Conservation (phyloP, 2,113 vertebrate species). For the Leucoraja erinaceus region DNA sequence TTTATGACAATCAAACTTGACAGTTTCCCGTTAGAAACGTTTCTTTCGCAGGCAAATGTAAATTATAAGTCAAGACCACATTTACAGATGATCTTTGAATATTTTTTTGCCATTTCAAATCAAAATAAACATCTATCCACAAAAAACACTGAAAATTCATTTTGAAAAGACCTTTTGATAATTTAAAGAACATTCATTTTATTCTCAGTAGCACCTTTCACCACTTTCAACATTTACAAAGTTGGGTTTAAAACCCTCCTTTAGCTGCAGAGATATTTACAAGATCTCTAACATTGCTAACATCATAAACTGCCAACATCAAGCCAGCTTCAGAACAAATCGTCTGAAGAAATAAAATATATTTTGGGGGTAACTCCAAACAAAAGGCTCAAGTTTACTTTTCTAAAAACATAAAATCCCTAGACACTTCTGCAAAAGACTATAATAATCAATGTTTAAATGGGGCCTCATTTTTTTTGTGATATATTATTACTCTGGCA, state of each 20-base stretch:
- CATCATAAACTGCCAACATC: background rate
- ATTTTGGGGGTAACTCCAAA: background rate
- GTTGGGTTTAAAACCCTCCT: background rate
- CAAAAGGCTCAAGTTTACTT: background rate
- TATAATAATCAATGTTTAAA: background rate
- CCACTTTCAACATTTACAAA: background rate
- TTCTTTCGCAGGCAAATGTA: background rate
- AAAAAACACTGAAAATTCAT: background rate
- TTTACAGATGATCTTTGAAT: background rate
- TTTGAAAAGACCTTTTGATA: background rate
- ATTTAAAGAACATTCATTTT: background rate
- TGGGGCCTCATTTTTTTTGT: background rate
- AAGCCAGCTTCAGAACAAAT: background rate
- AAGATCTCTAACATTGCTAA: background rate
- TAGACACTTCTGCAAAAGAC: background rate
- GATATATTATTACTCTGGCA: background rate
- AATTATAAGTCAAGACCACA: background rate
- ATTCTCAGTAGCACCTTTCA: background rate
- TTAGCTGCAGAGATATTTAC: background rate
- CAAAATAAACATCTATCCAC: background rate
- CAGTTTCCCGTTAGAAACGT: background rate
- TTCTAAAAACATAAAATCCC: background rate
- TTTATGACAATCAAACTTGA: background rate
- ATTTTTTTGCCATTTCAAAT: background rate
- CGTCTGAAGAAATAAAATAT: background rate